A percentile compares a stretch with the other conserved stretches of the same genome.
These are phyloP conservation scores for Leistus spinibarbis DNA, from an alignment of 2,888 invertebrate genomes.

Conservation along the genomic window DNA sequence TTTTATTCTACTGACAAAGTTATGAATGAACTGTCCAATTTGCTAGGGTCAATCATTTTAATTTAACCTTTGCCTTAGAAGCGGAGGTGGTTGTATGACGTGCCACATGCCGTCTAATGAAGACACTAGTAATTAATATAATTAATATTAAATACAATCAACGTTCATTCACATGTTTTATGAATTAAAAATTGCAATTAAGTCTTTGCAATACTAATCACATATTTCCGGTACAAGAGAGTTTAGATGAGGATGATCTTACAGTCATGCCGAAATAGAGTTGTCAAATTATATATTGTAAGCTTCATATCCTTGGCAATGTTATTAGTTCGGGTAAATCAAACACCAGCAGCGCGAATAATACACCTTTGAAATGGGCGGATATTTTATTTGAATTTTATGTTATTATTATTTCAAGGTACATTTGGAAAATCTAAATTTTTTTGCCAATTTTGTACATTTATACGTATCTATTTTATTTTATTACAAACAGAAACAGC, in stretches of 20 bases:
- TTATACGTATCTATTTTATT: too few relatives aligned
- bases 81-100: slow-evolving; percentile 20
- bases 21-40: slow-evolving; percentile 28
- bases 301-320: not conserved
- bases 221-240: slow-evolving; percentile 10
- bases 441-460: too few relatives aligned
- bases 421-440: too few relatives aligned
- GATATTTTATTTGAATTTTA: not conserved
- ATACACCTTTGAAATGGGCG: not conserved
- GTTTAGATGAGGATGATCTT: not conserved
- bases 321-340: slow-evolving; percentile 16
- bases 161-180: slow-evolving; percentile 23
- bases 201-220: slow-evolving; percentile 1
- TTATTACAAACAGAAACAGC: too few relatives aligned
- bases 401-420: too few relatives aligned
- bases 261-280: not conserved
- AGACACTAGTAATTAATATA: slow-evolving; percentile 29
- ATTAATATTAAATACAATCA: slow-evolving; percentile 35
- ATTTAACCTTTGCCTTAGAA: not conserved
- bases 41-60: slow-evolving; percentile 20
- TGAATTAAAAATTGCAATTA: slow-evolving; percentile 23
- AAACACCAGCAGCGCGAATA: not conserved
- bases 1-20: not conserved
- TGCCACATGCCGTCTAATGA: not conserved
- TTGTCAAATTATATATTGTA: not conserved